A percentile compares a stretch with the other conserved stretches of the same genome.
These are phyloP conservation scores for Nothoprocta perdicaria DNA, from an alignment of 2,113 vertebrate genomes.

Conservation along the genomic window DNA sequence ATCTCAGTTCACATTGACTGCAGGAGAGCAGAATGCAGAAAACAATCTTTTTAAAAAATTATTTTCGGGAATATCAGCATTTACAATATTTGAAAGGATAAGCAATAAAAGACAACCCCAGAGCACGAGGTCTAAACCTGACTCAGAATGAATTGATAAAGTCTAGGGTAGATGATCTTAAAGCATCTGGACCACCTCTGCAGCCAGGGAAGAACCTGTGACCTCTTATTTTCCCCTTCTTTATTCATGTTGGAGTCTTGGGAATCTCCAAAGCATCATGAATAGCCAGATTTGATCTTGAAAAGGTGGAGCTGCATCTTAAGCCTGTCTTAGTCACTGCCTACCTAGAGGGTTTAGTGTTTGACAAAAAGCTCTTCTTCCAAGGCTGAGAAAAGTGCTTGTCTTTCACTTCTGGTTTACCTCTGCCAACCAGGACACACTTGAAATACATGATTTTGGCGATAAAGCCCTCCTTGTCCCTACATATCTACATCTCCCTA, in stretches of 20 bases:
- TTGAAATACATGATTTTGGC: not conserved
- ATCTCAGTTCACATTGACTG: not conserved
- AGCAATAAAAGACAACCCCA: not conserved
- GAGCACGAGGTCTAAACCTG: not conserved
- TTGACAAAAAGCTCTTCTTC: not conserved
- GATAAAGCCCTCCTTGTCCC: not conserved
- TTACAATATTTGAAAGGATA: not conserved
- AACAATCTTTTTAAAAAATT: not conserved
- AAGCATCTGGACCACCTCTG: not conserved
- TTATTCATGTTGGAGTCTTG: not conserved
- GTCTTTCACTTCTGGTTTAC: not conserved
- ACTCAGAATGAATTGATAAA: not conserved
- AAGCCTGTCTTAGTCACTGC: not conserved
- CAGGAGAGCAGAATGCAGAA: too few species aligned
- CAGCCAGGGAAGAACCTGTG: not conserved
- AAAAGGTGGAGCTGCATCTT: not conserved
- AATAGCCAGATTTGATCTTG: not conserved
- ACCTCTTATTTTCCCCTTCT: not conserved
- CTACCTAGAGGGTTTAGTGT: not conserved
- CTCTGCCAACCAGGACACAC: not conserved
- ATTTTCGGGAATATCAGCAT: not conserved
- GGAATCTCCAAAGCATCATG: not conserved
- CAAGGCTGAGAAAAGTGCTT: not conserved
- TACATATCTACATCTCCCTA: not conserved
- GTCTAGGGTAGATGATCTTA: not conserved